These are phyloP conservation scores for Fulmarus glacialis DNA, from an alignment of 2,113 vertebrate species.

Conservation along the genomic window DNA sequence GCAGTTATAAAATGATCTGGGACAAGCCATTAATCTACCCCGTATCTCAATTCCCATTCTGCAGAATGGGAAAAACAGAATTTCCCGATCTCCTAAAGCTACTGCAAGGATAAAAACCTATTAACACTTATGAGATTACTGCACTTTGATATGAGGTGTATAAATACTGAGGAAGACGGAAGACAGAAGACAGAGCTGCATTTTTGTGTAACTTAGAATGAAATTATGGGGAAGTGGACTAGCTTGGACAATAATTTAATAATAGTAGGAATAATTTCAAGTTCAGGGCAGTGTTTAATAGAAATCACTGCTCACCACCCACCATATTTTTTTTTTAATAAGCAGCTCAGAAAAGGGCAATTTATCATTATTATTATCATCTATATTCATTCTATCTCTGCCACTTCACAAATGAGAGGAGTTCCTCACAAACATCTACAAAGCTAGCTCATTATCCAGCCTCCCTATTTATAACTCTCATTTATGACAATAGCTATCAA, in stretches of 20 bases:
- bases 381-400: slow-evolving; percentile 32
- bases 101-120: slow-evolving; percentile 17
- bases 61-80: background rate
- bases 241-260: slow-evolving; percentile 49
- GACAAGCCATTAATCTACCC: slow-evolving; percentile 27
- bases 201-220: slow-evolving; percentile 25
- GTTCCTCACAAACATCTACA: slow-evolving; percentile 66
- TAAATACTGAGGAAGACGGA: slow-evolving; percentile 7
- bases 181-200: slow-evolving; percentile 8
- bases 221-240: slow-evolving; percentile 41
- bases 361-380: slow-evolving; percentile 57
- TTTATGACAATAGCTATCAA: slow-evolving; percentile 67
- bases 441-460: slow-evolving; percentile 62
- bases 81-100: background rate
- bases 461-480: slow-evolving; percentile 65
- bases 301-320: slow-evolving; percentile 45
- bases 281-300: slow-evolving; percentile 46
- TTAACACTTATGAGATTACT: slow-evolving; percentile 15
- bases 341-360: slow-evolving; percentile 54
- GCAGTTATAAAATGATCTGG: slow-evolving; percentile 5
- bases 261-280: slow-evolving; percentile 50
- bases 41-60: background rate
- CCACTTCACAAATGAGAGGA: slow-evolving; percentile 63
- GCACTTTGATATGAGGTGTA: background rate
- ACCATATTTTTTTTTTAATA: slow-evolving; percentile 48